phyloP scores from a whole-genome alignment of 2,797 vertebrate genomes.

The Halcyon leucocephala region DNA sequence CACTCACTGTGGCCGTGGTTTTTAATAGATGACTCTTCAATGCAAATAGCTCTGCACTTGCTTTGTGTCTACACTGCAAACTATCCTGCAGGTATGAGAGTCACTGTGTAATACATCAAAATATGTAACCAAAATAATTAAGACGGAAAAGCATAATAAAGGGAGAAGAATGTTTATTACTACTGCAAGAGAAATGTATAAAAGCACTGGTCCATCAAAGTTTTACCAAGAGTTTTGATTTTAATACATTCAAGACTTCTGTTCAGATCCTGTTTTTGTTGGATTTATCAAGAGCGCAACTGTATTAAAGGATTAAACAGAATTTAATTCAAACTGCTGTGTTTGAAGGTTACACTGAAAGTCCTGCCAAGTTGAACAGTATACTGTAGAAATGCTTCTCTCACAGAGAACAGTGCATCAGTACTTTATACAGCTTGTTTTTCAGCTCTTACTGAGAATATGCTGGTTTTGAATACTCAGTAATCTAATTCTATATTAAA shows the following conservation, averaged over 20 bases:
- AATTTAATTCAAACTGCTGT: background rate
- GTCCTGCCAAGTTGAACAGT: background rate
- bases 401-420: background rate
- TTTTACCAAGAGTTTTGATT: background rate
- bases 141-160: background rate
- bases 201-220: background rate
- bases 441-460: background rate
- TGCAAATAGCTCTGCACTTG: constrained; percentile 89
- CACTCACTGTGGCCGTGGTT: constrained; percentile 93
- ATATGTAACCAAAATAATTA: background rate
- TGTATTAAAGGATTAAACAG: background rate
- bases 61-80: constrained; percentile 94
- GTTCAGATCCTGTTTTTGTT: background rate
- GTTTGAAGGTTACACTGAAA: background rate
- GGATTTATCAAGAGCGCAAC: background rate
- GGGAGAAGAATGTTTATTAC: background rate
- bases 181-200: background rate
- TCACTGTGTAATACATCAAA: background rate
- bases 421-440: background rate
- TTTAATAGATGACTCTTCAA: constrained; percentile 86
- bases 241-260: background rate
- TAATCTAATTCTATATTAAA: background rate
- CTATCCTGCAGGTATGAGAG: constrained; percentile 83
- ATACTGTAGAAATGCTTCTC: background rate
- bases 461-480: background rate